phyloP scores from a whole-genome alignment of 2,113 vertebrate genomes.

The Crotalus horridus region DNA sequence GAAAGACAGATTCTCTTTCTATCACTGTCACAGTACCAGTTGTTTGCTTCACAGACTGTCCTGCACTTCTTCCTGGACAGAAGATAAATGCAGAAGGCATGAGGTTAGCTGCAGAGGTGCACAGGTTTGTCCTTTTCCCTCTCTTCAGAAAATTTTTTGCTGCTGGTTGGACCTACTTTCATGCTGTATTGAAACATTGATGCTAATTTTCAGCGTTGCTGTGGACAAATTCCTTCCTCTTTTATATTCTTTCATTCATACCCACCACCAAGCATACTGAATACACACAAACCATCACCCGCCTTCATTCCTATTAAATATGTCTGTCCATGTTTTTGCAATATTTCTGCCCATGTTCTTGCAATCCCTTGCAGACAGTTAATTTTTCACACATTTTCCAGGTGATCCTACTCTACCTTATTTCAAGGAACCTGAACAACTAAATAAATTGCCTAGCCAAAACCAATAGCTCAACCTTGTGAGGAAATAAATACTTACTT shows the following conservation, averaged over 20 bases:
- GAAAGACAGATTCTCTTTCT: background rate
- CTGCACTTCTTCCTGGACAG: background rate
- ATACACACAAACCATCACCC: background rate
- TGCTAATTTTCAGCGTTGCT: background rate
- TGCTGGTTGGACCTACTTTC: no score
- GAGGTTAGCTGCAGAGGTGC: background rate
- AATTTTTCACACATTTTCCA: background rate
- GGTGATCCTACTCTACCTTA: background rate
- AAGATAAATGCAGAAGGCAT: background rate
- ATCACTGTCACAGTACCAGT: background rate
- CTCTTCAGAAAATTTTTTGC: no score
- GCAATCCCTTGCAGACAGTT: no score
- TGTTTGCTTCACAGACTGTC: conserved; percentile 34
- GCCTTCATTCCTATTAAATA: background rate
- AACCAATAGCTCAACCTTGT: background rate
- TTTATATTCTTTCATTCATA: background rate
- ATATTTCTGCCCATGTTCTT: background rate
- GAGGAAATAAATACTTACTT: background rate
- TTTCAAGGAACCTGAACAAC: background rate
- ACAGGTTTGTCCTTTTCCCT: background rate
- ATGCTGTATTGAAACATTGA: background rate
- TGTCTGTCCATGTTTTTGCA: background rate
- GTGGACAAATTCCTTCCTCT: background rate
- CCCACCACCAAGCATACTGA: background rate
- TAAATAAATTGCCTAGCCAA: background rate